Base-by-base conservation (phyloP, 2,888 invertebrate species). In the Volucella inflata region DNA sequence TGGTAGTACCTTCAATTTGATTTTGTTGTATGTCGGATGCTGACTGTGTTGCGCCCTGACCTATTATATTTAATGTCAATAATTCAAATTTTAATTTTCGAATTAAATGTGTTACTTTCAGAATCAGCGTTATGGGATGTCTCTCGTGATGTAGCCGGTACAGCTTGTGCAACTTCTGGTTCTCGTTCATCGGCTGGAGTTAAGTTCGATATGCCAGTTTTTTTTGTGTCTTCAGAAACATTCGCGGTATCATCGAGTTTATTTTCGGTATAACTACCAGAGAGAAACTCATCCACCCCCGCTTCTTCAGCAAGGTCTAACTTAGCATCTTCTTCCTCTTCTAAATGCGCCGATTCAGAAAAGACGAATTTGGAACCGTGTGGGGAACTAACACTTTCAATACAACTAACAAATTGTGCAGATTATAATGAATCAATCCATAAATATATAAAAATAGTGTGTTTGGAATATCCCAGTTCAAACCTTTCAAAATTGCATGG, bases 381-480 rank as follows among this genome's bases (percentile, higher is more conserved):
- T 6, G 98, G 98, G 0, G 98, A 98, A 91, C 97, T 97, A 46
- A 98, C 80, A 17, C 67, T 76, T 70, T 75, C 65, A 55, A 62
- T 77, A 40, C 85, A 88, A 78, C 97, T 97, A 91, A 8, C 6
- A 17, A 2, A 36, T 21, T 38, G 2, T 57, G n/a, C 17, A 55
- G 21, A 42, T 21, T 12, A n/a, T 48, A 30, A 30, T 30, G 0
- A 30, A 30, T 30, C 30, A 3, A 30, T 6, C 30, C 30, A 30
- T 30, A 6, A 30, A 30, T 30, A 30, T 6, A 30, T 30, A 6
- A 30, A 30, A 21, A 21, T 21, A 21, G 4, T 30, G 30, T 30
- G 30, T 30, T 6, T 0, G 4, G 2, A 0, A 30, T 30, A 30
- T 30, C 30, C 30, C 30, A 6, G 30, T 30, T 30, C 30, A 30